phyloP scores from a whole-genome alignment of 2,797 vertebrate genomes.

The Phalloptychus januarius region DNA sequence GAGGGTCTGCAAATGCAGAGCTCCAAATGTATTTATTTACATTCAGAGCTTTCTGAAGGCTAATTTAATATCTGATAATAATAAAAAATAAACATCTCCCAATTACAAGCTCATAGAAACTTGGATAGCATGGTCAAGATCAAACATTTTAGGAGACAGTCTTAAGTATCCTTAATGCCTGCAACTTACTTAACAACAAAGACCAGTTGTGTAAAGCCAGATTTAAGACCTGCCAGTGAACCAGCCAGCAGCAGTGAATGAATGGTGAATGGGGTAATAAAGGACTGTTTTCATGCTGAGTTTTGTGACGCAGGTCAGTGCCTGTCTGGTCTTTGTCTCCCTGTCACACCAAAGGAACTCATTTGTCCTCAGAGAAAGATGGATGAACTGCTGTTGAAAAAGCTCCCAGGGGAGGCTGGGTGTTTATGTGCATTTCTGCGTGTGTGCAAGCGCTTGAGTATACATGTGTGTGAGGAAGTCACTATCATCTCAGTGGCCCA shows the following conservation, averaged over 20 bases:
- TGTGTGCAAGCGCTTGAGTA: conserved; percentile 22
- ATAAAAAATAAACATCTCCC: not conserved
- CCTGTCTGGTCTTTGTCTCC: conserved; percentile 60
- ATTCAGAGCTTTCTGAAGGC: not conserved
- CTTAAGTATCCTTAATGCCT: not conserved
- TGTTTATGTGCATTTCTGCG: conserved; percentile 31
- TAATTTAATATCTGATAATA: too few relatives aligned
- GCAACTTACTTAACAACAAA: conserved; percentile 1
- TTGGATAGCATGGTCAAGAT: not conserved
- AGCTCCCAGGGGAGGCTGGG: not conserved
- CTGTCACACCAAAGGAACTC: conserved; percentile 56
- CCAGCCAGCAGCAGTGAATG: conserved; percentile 8
- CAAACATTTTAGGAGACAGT: not conserved
- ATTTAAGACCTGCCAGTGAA: conserved; percentile 19
- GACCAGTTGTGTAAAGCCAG: not conserved
- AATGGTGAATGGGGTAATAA: conserved; percentile 32
- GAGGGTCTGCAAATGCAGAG: not conserved
- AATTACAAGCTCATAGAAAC: not conserved
- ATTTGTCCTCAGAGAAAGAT: conserved; percentile 58
- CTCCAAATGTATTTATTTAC: not conserved
- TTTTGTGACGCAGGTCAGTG: conserved; percentile 53
- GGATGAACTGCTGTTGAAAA: conserved; percentile 42
- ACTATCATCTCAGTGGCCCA: conserved; percentile 38
- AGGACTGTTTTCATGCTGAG: conserved; percentile 40
- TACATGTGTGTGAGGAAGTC: conserved; percentile 52